These are phyloP conservation scores for Lasioglossum albipes DNA, from an alignment of 1,140 invertebrate species.

Conservation along the genomic window DNA sequence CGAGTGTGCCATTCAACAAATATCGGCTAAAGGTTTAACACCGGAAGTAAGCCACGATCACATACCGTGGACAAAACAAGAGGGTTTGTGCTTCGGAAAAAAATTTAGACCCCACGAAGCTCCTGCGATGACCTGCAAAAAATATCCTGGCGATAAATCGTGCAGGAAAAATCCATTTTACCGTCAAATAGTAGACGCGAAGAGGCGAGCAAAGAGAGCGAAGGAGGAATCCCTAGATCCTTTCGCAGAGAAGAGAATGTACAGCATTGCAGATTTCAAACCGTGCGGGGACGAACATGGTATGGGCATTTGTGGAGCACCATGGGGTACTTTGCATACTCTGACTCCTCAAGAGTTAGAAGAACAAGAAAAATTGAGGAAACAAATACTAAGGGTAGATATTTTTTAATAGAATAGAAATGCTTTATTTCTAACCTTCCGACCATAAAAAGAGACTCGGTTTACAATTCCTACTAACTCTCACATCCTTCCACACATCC, in stretches of 20 bases:
- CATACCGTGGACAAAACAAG: conserved; percentile 53
- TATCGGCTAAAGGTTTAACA: conserved; percentile 41
- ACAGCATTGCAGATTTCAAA: conserved; percentile 52
- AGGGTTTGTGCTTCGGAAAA: conserved; percentile 61
- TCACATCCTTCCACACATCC: too few relatives aligned
- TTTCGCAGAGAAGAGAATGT: conserved; percentile 46
- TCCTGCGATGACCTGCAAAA: conserved; percentile 55
- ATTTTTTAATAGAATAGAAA: not conserved
- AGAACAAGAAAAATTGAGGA: conserved; percentile 44
- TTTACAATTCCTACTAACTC: too few relatives aligned
- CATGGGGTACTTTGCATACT: conserved; percentile 52
- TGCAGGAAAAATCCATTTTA: conserved; percentile 61
- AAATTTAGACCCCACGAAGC: conserved; percentile 57
- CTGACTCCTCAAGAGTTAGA: conserved; percentile 45
- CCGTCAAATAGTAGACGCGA: conserved; percentile 24
- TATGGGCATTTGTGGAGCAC: conserved; percentile 53
- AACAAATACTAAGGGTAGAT: conserved; percentile 49
- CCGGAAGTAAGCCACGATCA: conserved; percentile 38
- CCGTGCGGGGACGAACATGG: conserved; percentile 61
- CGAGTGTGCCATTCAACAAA: conserved; percentile 57
- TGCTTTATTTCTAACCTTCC: too few relatives aligned
- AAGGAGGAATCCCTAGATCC: not conserved
- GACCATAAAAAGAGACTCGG: too few relatives aligned
- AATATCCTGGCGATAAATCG: conserved; percentile 57
- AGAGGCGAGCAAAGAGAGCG: conserved; percentile 3